Conservation (phyloP, 2,797 vertebrate species). For the Gephyroberyx darwinii region DNA sequence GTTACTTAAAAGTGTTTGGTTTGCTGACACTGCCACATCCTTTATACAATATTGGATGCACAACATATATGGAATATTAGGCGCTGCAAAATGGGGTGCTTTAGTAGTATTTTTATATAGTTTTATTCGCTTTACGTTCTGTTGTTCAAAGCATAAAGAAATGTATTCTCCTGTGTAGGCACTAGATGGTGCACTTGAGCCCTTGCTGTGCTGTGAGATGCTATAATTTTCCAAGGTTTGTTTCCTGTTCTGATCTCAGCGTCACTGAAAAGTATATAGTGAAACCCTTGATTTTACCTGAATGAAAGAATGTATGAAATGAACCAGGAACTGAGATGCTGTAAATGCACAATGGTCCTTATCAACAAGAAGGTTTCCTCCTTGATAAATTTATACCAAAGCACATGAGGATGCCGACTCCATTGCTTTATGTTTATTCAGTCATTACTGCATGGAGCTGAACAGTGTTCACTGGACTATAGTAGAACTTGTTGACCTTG, state of each 20-base stretch:
- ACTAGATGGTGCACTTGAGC: constrained; percentile 37
- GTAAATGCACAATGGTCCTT: too few species aligned
- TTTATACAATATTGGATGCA: not conserved
- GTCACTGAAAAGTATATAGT: constrained; percentile 6
- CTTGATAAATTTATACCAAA: too few species aligned
- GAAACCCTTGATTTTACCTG: too few species aligned
- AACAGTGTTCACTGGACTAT: not conserved
- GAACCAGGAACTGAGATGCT: too few species aligned
- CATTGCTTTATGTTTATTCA: too few species aligned
- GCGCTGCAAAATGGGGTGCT: too few species aligned
- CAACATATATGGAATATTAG: not conserved
- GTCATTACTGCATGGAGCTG: too few species aligned
- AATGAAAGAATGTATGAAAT: too few species aligned
- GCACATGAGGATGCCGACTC: too few species aligned
- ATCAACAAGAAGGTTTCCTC: too few species aligned
- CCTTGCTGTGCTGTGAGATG: not conserved
- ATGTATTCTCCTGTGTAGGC: constrained; percentile 9
- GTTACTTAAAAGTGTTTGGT: too few species aligned
- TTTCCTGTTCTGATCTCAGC: constrained; percentile 15
- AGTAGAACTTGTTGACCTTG: constrained; percentile 23
- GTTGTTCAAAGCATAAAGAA: not conserved
- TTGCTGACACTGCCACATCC: not conserved
- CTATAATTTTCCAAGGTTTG: not conserved
- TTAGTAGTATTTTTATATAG: too few species aligned
- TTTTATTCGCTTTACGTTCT: not conserved